Evolutionary conservation across 2,113 vertebrate genomes (phyloP).

Genomic region (Willisornis vidua): DNA sequence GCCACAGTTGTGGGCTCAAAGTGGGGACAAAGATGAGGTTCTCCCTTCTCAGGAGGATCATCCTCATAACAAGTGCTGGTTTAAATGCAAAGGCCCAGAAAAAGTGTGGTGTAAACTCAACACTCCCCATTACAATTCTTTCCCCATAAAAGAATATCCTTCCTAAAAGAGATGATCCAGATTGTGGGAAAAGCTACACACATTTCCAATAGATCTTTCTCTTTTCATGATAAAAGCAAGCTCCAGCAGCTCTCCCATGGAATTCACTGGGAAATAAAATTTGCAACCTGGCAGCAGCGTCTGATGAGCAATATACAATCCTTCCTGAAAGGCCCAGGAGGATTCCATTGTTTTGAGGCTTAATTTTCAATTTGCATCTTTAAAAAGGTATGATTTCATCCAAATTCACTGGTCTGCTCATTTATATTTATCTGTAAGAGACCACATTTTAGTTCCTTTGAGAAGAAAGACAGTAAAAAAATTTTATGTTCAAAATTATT

Average conservation of each 20-base stretch:
- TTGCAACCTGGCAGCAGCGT: neutral
- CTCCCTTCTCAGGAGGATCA: neutral
- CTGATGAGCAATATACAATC: slow-evolving; percentile 31
- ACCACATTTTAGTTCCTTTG: slow-evolving; percentile 60
- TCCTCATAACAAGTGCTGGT: neutral
- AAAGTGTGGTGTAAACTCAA: neutral
- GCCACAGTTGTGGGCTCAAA: neutral
- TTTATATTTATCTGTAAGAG: slow-evolving; percentile 67
- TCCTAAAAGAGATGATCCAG: neutral
- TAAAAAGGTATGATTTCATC: slow-evolving; percentile 68
- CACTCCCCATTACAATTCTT: neutral
- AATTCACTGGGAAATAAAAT: slow-evolving; percentile 25
- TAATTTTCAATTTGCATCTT: slow-evolving; percentile 74
- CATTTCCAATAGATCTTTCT: slow-evolving; percentile 35
- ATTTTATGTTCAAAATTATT: slow-evolving; percentile 23
- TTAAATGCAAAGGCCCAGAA: neutral
- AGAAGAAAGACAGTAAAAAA: slow-evolving; percentile 4
- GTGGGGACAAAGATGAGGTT: neutral
- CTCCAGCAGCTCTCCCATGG: slow-evolving; percentile 39
- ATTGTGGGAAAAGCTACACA: neutral
- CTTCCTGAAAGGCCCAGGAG: slow-evolving; percentile 9
- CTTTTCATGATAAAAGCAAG: slow-evolving; percentile 18
- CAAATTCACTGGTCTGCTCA: slow-evolving; percentile 59
- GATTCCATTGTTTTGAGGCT: slow-evolving; percentile 58
- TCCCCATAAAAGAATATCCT: neutral